Evolutionary conservation across 1,140 invertebrate species (phyloP).

Genomic region (Lepidurus couesii): DNA sequence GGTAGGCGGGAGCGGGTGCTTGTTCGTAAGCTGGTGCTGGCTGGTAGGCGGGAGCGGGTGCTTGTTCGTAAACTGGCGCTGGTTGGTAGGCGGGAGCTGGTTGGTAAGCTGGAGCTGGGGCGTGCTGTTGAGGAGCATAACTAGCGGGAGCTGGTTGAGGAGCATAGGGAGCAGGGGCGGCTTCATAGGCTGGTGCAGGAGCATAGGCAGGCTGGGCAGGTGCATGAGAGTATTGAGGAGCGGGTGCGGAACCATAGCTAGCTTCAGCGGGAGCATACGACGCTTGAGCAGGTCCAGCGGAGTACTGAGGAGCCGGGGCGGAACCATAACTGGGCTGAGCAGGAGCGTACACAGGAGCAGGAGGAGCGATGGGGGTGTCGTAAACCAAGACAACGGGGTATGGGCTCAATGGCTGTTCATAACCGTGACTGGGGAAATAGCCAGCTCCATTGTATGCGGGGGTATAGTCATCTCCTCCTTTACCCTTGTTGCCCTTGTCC

Average conservation of each 20-base stretch:
- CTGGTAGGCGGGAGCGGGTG: slow-evolving; percentile 1
- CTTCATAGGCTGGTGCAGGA: slow-evolving; percentile 6
- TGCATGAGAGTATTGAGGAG: neutral
- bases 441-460: slow-evolving; percentile 26
- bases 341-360: slow-evolving; percentile 23
- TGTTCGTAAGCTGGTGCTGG: neutral
- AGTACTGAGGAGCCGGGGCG: slow-evolving; percentile 15
- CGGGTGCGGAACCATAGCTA: neutral
- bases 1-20: neutral
- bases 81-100: neutral
- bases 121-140: slow-evolving; percentile 23
- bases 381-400: slow-evolving; percentile 35
- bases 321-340: slow-evolving; percentile 20
- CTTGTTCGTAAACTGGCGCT: neutral
- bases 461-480: slow-evolving; percentile 25
- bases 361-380: slow-evolving; percentile 5
- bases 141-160: slow-evolving; percentile 22
- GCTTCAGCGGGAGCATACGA: neutral
- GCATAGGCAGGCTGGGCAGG: slow-evolving; percentile 23
- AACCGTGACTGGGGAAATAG: slow-evolving; percentile 34
- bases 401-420: slow-evolving; percentile 28
- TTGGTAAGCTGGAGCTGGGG: neutral
- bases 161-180: neutral
- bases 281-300: neutral
- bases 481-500: slow-evolving; percentile 20